Percentiles rank a stretch among this genome's conserved stretches.
These are phyloP conservation scores for Epinephelus lanceolatus DNA, from an alignment of 2,113 vertebrate genomes.

Conservation along the genomic window DNA sequence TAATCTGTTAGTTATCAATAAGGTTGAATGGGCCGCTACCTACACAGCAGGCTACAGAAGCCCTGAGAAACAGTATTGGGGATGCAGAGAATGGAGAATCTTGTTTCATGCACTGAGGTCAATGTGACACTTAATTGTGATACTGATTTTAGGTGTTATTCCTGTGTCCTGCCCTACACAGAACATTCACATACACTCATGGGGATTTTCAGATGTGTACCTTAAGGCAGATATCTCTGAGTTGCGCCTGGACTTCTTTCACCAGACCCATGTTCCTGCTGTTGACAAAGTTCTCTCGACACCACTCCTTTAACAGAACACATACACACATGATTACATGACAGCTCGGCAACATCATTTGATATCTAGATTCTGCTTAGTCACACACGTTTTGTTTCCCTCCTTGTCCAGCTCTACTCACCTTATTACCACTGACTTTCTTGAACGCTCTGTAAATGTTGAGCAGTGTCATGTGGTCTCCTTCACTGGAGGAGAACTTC, in stretches of 20 bases:
- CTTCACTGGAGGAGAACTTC: slow-evolving; percentile 95
- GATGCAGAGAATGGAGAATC: neutral
- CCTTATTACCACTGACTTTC: slow-evolving; percentile 90
- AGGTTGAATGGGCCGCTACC: neutral
- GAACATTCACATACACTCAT: neutral
- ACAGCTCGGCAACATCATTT: neutral
- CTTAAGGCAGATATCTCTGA: slow-evolving; percentile 95
- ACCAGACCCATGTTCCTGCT: slow-evolving; percentile 94
- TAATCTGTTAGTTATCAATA: neutral
- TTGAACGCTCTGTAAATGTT: slow-evolving; percentile 93
- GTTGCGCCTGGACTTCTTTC: slow-evolving; percentile 92
- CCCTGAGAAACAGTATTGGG: no score
- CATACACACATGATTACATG: neutral
- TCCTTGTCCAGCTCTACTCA: slow-evolving; percentile 46
- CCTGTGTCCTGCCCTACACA: neutral
- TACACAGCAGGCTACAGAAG: neutral
- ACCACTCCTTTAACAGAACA: slow-evolving; percentile 90
- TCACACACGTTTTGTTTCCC: neutral
- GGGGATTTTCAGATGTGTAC: slow-evolving; percentile 77
- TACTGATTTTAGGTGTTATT: neutral
- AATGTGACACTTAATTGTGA: neutral
- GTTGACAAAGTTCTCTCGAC: slow-evolving; percentile 96
- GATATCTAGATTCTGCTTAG: neutral
- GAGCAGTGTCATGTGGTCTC: slow-evolving; percentile 94
- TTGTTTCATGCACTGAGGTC: neutral